Evolutionary conservation across 2,888 invertebrate genomes (phyloP).

Genomic region (Spicauda simplicius): DNA sequence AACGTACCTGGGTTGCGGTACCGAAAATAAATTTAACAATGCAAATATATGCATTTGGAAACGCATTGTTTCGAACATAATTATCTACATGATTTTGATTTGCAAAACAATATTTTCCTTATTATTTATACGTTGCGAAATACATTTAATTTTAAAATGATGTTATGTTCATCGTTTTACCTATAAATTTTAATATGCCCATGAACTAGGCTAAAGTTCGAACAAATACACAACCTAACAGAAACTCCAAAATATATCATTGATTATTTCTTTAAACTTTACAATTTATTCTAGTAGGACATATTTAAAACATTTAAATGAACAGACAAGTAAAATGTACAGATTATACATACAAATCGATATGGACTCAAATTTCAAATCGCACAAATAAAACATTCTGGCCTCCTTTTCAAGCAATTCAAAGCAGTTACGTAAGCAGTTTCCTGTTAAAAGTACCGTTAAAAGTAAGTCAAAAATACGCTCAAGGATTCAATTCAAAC

Average conservation of each 20-base stretch:
- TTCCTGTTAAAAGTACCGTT: slow-evolving; percentile 30
- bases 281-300: neutral
- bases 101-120: too few relatives aligned
- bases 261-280: too few relatives aligned
- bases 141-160: too few relatives aligned
- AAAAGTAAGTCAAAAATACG: slow-evolving; percentile 16
- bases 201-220: too few relatives aligned
- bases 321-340: too few relatives aligned
- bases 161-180: too few relatives aligned
- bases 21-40: neutral
- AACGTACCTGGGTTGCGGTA: neutral
- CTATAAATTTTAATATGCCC: too few relatives aligned
- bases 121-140: too few relatives aligned
- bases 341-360: neutral
- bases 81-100: too few relatives aligned
- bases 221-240: too few relatives aligned
- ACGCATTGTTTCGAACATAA: neutral
- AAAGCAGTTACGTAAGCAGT: slow-evolving; percentile 21
- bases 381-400: neutral
- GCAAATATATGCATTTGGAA: neutral
- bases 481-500: slow-evolving; percentile 30
- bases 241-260: too few relatives aligned
- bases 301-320: neutral
- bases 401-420: slow-evolving; percentile 7
- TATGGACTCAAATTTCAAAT: too few relatives aligned